These are phyloP conservation scores for Seira musarum DNA, from an alignment of 2,888 invertebrate species.

Conservation along the genomic window DNA sequence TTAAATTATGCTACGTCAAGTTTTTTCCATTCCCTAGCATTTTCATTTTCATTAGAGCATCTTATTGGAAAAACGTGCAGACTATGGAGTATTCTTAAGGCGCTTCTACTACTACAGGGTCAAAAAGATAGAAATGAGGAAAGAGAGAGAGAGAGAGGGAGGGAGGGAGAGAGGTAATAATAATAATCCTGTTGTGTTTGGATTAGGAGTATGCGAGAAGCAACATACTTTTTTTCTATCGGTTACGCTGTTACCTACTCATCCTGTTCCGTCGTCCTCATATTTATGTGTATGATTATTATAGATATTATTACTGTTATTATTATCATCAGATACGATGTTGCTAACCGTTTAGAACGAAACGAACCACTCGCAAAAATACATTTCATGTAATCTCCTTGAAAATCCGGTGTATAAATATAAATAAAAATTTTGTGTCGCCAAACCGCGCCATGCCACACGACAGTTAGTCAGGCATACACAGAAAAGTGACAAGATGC, in stretches of 20 bases:
- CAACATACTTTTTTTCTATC: not conserved
- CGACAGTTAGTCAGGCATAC: slow-evolving; percentile 53
- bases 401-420: not conserved
- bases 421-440: slow-evolving; percentile 27
- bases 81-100: too few relatives aligned
- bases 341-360: not conserved
- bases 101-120: too few relatives aligned
- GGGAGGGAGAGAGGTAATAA: not conserved
- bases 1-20: not conserved
- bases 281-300: not conserved
- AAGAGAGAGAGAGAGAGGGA: too few relatives aligned
- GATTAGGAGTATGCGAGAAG: not conserved
- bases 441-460: slow-evolving; percentile 40
- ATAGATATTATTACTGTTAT: not conserved
- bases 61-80: not conserved
- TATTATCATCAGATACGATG: not conserved
- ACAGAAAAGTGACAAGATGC: slow-evolving; percentile 55
- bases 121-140: too few relatives aligned
- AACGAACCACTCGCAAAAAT: not conserved
- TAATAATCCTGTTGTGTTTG: not conserved
- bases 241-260: not conserved
- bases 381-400: not conserved
- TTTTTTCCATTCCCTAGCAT: not conserved
- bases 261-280: not conserved
- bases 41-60: not conserved